phyloP scores from a whole-genome alignment of 2,888 invertebrate genomes.

The Psylliodes chrysocephalus region DNA sequence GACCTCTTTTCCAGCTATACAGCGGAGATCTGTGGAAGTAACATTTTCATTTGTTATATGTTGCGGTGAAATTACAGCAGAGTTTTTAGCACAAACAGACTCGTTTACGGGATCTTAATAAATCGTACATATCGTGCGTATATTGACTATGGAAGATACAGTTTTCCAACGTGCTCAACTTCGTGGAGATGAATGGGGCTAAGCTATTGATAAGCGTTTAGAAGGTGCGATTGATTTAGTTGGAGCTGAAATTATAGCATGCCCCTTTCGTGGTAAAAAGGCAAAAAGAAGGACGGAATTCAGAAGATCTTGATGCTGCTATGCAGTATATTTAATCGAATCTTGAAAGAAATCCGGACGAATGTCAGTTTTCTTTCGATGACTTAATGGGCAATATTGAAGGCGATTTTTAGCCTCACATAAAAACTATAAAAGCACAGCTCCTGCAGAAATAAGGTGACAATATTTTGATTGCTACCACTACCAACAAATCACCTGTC shows the following conservation, averaged over 20 bases:
- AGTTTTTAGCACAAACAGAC: too few relatives aligned
- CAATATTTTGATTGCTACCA: slow-evolving; percentile 16
- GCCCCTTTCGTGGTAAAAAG: slow-evolving; percentile 16
- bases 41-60: too few relatives aligned
- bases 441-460: slow-evolving; percentile 30
- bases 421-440: too few relatives aligned
- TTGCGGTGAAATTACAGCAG: too few relatives aligned
- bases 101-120: slow-evolving; percentile 31
- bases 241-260: slow-evolving; percentile 31
- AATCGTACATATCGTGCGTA: slow-evolving; percentile 41
- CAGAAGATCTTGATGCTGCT: slow-evolving; percentile 37
- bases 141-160: slow-evolving; percentile 41
- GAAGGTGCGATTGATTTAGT: too few relatives aligned
- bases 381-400: slow-evolving; percentile 37
- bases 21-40: too few relatives aligned
- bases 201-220: slow-evolving; percentile 21
- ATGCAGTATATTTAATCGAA: slow-evolving; percentile 32
- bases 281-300: slow-evolving; percentile 12
- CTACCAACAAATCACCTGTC: background rate
- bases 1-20: too few relatives aligned
- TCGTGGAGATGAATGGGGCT: slow-evolving; percentile 36
- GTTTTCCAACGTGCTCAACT: slow-evolving; percentile 39
- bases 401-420: too few relatives aligned
- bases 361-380: too few relatives aligned
- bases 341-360: background rate